phyloP scores from a whole-genome alignment of 2,888 invertebrate genomes.

The Boloria euphrosyne region DNA sequence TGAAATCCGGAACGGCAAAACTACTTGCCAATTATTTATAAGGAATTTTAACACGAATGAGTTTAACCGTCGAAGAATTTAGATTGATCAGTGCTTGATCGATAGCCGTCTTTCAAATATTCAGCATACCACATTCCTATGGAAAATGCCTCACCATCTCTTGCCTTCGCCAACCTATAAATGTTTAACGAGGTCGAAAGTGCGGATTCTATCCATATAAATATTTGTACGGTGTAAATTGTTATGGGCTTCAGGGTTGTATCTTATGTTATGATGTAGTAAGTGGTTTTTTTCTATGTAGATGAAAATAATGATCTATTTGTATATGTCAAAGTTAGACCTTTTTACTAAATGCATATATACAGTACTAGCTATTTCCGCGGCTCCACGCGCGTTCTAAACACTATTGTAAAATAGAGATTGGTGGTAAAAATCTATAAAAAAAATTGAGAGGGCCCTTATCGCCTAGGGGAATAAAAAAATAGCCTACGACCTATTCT shows the following conservation, averaged over 20 bases:
- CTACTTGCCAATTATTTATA: background rate
- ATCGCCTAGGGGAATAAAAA: too few species aligned
- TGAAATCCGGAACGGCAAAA: background rate
- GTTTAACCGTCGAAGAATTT: conserved; percentile 7
- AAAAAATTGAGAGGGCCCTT: too few species aligned
- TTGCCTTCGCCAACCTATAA: conserved; percentile 7
- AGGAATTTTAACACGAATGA: conserved; percentile 6
- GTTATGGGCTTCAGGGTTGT: background rate
- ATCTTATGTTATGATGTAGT: background rate
- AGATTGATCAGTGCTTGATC: conserved; percentile 10
- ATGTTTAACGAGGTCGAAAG: conserved; percentile 22
- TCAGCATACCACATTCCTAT: background rate
- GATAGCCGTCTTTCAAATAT: conserved; percentile 7
- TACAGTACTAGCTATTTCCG: too few species aligned
- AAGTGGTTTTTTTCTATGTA: too few species aligned
- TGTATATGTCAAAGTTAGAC: too few species aligned
- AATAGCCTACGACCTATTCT: too few species aligned
- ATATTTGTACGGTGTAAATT: conserved; percentile 6
- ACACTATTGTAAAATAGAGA: too few species aligned
- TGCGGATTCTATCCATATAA: conserved; percentile 13
- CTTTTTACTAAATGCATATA: too few species aligned
- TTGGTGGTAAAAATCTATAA: too few species aligned
- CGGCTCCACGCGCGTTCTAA: too few species aligned
- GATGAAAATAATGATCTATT: too few species aligned
- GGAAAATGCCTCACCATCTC: background rate